These are phyloP conservation scores for Ataeniobius toweri DNA, from an alignment of 2,797 vertebrate genomes.

Conservation along the genomic window DNA sequence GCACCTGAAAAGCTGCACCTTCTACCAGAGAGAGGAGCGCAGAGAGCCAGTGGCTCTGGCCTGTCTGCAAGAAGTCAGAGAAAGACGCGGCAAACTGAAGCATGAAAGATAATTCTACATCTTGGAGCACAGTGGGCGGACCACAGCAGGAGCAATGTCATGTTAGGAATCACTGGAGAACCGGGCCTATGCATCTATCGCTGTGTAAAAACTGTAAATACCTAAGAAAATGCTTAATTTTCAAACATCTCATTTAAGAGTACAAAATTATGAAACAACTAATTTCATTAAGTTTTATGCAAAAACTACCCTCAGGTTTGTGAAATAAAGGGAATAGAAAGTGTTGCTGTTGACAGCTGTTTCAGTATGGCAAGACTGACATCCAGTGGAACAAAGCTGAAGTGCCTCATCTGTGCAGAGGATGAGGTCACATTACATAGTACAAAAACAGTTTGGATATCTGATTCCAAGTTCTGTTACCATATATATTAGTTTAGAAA, in stretches of 20 bases:
- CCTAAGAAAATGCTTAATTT: neutral
- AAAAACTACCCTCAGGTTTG: neutral
- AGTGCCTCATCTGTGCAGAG: conserved; percentile 10
- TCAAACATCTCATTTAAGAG: neutral
- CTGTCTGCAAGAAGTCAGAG: conserved; percentile 78
- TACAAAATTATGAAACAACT: neutral
- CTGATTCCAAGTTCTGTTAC: neutral
- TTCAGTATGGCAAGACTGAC: conserved; percentile 53
- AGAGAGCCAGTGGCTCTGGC: conserved; percentile 84
- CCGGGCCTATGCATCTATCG: neutral
- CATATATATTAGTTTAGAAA: neutral
- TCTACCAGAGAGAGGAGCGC: conserved; percentile 83
- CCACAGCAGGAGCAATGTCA: neutral
- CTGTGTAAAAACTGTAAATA: neutral
- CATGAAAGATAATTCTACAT: conserved; percentile 37
- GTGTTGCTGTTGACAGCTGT: neutral
- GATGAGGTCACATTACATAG: neutral
- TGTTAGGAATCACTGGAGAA: conserved; percentile 24
- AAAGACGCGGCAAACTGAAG: conserved; percentile 61
- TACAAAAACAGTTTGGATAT: neutral
- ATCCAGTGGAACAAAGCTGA: conserved; percentile 57
- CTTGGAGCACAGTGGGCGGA: conserved; percentile 34
- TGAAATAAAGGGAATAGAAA: neutral
- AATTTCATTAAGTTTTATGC: neutral
- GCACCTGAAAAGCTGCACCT: conserved; percentile 90